These are phyloP conservation scores for Halesus radiatus DNA, from an alignment of 1,140 invertebrate species.

Conservation along the genomic window DNA sequence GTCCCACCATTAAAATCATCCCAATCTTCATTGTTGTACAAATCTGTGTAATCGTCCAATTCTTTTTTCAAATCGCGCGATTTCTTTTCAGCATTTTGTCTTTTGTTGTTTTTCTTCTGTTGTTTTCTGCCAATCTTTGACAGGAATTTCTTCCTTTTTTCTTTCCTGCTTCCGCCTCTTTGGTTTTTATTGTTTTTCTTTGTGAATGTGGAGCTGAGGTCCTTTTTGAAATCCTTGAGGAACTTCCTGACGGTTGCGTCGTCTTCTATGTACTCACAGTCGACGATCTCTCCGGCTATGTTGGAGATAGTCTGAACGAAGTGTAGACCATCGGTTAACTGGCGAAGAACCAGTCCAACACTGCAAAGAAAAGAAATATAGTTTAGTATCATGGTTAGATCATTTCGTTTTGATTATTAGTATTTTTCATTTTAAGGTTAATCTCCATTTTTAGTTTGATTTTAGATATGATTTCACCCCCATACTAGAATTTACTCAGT, in stretches of 20 bases:
- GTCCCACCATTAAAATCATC: background rate
- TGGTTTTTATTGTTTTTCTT: constrained; percentile 43
- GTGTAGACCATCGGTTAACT: constrained; percentile 75
- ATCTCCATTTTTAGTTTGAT: no score
- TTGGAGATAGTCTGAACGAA: constrained; percentile 80
- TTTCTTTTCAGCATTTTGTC: background rate
- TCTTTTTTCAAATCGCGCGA: constrained; percentile 10
- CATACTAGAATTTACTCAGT: no score
- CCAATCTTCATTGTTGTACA: constrained; percentile 8
- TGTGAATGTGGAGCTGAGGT: constrained; percentile 51
- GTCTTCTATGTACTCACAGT: constrained; percentile 77
- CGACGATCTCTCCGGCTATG: constrained; percentile 70
- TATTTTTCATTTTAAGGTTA: no score
- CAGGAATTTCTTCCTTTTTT: constrained; percentile 10
- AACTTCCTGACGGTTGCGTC: constrained; percentile 62
- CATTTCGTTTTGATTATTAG: no score
- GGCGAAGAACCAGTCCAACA: constrained; percentile 73
- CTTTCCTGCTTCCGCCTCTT: background rate
- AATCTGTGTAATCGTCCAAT: constrained; percentile 58
- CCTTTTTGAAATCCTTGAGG: constrained; percentile 20
- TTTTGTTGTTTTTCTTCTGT: background rate
- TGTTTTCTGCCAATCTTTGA: background rate
- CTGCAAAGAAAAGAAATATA: constrained; percentile 64
- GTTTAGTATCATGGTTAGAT: no score
- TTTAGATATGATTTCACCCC: no score